A percentile compares a stretch with the other conserved stretches of the same genome.
phyloP scores from a whole-genome alignment of 2,888 invertebrate species.

The Drosophila mimetica region DNA sequence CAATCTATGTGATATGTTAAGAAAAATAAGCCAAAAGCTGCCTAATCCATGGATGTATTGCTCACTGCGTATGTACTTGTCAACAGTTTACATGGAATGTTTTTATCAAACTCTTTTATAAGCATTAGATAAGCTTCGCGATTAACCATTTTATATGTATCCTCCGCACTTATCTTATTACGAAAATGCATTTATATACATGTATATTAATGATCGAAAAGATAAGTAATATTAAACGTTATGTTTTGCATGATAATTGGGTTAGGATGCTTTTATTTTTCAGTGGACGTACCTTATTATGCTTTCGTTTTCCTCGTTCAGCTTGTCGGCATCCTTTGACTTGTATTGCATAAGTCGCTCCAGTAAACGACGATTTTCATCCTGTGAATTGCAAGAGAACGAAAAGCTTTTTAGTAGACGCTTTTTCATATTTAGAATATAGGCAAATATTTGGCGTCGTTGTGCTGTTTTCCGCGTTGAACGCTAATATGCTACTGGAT shows the following conservation, averaged over 20 bases:
- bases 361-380: constrained; percentile 93
- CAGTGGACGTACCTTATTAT: constrained; percentile 91
- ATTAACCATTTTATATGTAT: constrained; percentile 34
- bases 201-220: constrained; percentile 29
- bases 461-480: constrained; percentile 24
- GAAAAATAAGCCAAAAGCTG: constrained; percentile 1
- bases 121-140: constrained; percentile 40
- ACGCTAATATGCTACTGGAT: constrained; percentile 47
- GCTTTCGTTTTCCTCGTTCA: constrained; percentile 98
- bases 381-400: constrained; percentile 86
- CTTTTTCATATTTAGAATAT: constrained; percentile 32
- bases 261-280: constrained; percentile 4
- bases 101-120: constrained; percentile 41
- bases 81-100: constrained; percentile 24
- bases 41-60: not conserved
- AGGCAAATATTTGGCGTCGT: constrained; percentile 10
- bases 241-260: constrained; percentile 31
- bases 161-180: constrained; percentile 23
- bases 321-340: constrained; percentile 96
- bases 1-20: not conserved
- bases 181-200: constrained; percentile 28
- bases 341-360: constrained; percentile 96
- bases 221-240: constrained; percentile 28
- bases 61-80: constrained; percentile 15
- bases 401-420: constrained; percentile 31